Evolutionary conservation across 2,888 invertebrate genomes (phyloP), one percentile per base, ranked within the genome.

Genomic region (Strigamia crassipes): DNA sequence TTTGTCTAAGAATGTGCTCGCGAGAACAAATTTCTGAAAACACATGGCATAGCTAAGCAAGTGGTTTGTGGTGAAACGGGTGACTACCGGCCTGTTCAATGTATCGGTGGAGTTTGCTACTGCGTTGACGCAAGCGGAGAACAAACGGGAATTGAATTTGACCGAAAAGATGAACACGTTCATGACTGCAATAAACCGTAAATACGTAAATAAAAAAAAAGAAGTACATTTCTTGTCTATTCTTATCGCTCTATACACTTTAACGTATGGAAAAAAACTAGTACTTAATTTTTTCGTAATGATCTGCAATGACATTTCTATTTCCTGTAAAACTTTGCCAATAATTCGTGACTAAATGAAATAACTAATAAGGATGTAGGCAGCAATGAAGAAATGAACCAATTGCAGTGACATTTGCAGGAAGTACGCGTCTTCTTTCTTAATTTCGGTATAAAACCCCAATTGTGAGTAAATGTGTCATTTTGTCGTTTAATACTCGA

Each of bases 1-100:
- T 46, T 13, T 46, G 88, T 18, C 87, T n/a, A n/a, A 93, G 93
- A 92, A 86, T 93, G 93, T 85, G 92, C 92, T 0, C 87, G 90
- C 85, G 82, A 82, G 8, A 46, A 13, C 15, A 18, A 42, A 23
- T 79, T 61, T 61, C 23, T 61, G 1, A 18, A 61, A 61, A 23
- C n/a, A 61, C 61, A 18, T n/a, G 21, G 18, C 9, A 4, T 61
- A n/a, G 18, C 85, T 0, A 90, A 90, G 84, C 86, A 88, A 78
- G 92, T 92, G 0, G 86, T 88, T 0, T 93, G 93, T 85, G 91
- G 91, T 84, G 85, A 86, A 9, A 92, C 92, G 86, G 93, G 93
- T 15, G 92, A 92, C 86, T 93, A 91, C 86, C 88, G 91, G 80
- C 85, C 85, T 5, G 88, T 91, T 79, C 92, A 93, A 85, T 92